phyloP scores from a whole-genome alignment of 1,140 invertebrate species.

The Pseudomyrmex dendroicus region DNA sequence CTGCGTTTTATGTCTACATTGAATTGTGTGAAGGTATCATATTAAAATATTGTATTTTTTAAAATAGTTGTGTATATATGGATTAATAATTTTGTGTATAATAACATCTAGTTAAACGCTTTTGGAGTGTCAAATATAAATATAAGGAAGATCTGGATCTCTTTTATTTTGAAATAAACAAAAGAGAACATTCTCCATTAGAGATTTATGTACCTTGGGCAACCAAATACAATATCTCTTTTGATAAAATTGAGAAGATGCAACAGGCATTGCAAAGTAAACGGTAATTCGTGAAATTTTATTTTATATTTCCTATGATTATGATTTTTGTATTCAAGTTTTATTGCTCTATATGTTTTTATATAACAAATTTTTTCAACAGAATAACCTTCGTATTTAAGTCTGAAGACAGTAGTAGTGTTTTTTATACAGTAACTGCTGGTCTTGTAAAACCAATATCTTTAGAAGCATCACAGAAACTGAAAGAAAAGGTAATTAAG shows the following conservation, averaged over 20 bases:
- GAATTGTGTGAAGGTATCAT: conserved; percentile 83
- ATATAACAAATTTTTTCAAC: conserved; percentile 34
- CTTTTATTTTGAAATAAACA: conserved; percentile 80
- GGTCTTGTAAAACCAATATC: conserved; percentile 79
- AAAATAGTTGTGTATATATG: not conserved
- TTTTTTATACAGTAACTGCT: conserved; percentile 79
- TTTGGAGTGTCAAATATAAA: conserved; percentile 81
- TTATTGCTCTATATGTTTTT: not conserved
- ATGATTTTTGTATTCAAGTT: not conserved
- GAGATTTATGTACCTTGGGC: conserved; percentile 82
- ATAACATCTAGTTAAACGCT: conserved; percentile 66
- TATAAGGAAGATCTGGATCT: conserved; percentile 78
- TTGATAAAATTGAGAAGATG: conserved; percentile 80
- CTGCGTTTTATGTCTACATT: conserved; percentile 82
- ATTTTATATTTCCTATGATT: not conserved
- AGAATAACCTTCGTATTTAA: conserved; percentile 83
- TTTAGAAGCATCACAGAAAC: conserved; percentile 75
- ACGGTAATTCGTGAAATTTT: conserved; percentile 63
- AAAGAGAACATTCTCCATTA: conserved; percentile 67
- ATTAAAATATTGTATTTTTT: not conserved
- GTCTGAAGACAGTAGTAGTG: conserved; percentile 79
- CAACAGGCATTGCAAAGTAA: conserved; percentile 73
- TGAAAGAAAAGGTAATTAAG: conserved; percentile 76
- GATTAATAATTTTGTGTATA: not conserved
- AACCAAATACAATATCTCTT: conserved; percentile 72